phyloP scores from a whole-genome alignment of 2,888 invertebrate species.

The Corythucha ciliata region DNA sequence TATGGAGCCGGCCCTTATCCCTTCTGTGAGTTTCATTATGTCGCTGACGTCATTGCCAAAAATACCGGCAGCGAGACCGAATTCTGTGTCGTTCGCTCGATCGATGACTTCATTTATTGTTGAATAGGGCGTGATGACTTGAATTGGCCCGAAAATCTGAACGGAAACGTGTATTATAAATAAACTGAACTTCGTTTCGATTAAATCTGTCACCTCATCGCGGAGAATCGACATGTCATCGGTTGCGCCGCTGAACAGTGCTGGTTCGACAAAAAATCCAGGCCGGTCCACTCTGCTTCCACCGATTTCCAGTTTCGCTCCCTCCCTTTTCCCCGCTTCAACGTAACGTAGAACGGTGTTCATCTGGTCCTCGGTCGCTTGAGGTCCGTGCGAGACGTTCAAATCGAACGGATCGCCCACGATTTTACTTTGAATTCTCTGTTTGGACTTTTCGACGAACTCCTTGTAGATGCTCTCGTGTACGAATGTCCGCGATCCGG shows the following conservation, averaged over 20 bases:
- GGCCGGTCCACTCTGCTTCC: slow-evolving; percentile 57
- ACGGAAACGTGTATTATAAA: no score
- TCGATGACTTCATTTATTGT: slow-evolving; percentile 69
- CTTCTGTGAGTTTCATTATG: slow-evolving; percentile 63
- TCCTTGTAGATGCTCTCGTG: slow-evolving; percentile 77
- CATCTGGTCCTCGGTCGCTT: slow-evolving; percentile 54
- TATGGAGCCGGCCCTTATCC: slow-evolving; percentile 68
- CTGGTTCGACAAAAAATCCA: slow-evolving; percentile 69
- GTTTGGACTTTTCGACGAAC: slow-evolving; percentile 65
- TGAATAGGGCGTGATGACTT: slow-evolving; percentile 72
- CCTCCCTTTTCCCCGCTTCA: slow-evolving; percentile 64
- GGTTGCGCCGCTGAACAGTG: slow-evolving; percentile 66
- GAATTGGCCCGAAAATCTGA: slow-evolving; percentile 90
- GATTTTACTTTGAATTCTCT: slow-evolving; percentile 56
- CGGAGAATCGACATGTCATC: slow-evolving; percentile 66
- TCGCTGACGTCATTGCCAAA: slow-evolving; percentile 69
- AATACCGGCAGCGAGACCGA: slow-evolving; percentile 74
- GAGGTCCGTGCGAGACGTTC: slow-evolving; percentile 67
- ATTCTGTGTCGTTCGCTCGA: slow-evolving; percentile 68
- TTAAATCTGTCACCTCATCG: slow-evolving; percentile 68
- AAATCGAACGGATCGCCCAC: slow-evolving; percentile 74
- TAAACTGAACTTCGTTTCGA: no score
- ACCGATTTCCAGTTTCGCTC: slow-evolving; percentile 68
- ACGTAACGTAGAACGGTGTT: slow-evolving; percentile 65
- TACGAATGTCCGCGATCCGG: slow-evolving; percentile 82